phyloP scores from a whole-genome alignment of 2,113 vertebrate species.

The Crotalus viridis region DNA sequence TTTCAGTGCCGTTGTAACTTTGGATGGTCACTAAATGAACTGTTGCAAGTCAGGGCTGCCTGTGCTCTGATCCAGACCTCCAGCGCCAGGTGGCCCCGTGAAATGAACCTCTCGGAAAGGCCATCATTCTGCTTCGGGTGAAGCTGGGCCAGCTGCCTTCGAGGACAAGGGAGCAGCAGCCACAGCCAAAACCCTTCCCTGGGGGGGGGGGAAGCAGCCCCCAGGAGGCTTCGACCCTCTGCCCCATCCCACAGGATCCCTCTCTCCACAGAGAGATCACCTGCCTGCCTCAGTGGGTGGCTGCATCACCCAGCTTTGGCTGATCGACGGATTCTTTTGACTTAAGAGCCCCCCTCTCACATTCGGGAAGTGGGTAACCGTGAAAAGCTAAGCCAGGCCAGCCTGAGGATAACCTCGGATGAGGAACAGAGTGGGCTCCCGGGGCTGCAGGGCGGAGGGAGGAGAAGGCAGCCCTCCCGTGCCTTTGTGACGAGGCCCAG shows the following conservation, averaged over 20 bases:
- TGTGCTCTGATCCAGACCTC: neutral
- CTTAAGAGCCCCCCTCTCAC: neutral
- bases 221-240: neutral
- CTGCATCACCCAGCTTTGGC: neutral
- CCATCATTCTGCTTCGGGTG: neutral
- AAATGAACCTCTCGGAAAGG: too few relatives aligned
- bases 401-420: neutral
- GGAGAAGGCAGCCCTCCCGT: neutral
- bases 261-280: neutral
- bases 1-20: neutral
- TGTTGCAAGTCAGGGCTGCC: neutral
- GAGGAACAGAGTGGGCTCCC: neutral
- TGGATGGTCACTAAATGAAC: neutral
- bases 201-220: neutral
- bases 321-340: neutral
- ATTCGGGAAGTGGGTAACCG: neutral
- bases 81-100: neutral
- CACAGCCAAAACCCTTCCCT: neutral
- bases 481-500: neutral
- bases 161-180: neutral
- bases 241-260: neutral
- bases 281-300: neutral
- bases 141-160: too few relatives aligned
- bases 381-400: neutral
- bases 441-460: neutral